Percentiles rank a stretch among this genome's conserved stretches.
Conservation (phyloP, 2,888 invertebrate species). For the Teleogryllus oceanicus region DNA sequence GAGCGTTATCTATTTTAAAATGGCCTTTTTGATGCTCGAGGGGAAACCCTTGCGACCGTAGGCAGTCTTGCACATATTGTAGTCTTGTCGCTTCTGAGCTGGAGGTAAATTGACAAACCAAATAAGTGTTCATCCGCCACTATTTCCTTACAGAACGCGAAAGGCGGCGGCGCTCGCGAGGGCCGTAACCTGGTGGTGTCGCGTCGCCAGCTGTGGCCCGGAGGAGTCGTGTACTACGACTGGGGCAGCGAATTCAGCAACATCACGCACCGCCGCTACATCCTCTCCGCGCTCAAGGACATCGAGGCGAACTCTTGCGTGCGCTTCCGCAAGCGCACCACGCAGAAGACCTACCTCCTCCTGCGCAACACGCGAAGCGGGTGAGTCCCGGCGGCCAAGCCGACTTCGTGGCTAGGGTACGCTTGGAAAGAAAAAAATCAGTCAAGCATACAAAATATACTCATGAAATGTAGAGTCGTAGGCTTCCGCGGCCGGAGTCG, state of each 20-base stretch:
- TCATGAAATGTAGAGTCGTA: no score
- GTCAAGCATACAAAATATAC: background rate
- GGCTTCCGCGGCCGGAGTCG: no score
- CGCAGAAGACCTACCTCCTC: conserved; percentile 33
- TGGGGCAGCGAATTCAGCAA: conserved; percentile 37
- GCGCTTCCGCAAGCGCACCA: conserved; percentile 34
- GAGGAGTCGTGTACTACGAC: conserved; percentile 38
- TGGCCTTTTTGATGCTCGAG: no score
- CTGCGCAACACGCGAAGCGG: conserved; percentile 31
- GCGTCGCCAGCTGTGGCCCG: conserved; percentile 38
- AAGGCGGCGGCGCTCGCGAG: background rate
- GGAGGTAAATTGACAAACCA: no score
- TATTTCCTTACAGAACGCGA: no score
- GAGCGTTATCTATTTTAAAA: no score
- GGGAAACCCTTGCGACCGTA: no score
- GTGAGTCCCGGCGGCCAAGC: background rate
- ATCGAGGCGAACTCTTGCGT: conserved; percentile 36
- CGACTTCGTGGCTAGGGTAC: background rate
- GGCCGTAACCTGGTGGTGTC: background rate
- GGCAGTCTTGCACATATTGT: no score
- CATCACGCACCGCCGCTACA: conserved; percentile 20
- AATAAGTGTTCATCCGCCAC: no score
- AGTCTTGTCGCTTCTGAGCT: no score
- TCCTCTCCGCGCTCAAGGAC: conserved; percentile 34
- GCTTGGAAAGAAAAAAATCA: background rate